Evolutionary conservation across 2,888 invertebrate species (phyloP).

Genomic region (Chalcis sispes): DNA sequence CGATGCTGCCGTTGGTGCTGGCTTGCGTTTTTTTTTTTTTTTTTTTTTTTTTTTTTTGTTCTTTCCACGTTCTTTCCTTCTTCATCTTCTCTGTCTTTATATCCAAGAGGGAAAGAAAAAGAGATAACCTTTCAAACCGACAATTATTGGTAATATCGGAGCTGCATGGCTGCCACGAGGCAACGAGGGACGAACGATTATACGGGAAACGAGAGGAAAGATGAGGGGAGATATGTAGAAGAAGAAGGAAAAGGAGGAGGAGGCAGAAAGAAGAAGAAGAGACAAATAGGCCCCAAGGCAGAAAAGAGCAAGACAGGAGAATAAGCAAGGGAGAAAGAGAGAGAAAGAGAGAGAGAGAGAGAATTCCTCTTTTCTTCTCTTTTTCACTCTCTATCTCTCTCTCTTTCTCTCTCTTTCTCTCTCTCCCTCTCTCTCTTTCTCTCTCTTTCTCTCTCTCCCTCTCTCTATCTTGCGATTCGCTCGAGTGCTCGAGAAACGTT

Average conservation of each 20-base stretch:
- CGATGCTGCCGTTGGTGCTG: slow-evolving; percentile 9
- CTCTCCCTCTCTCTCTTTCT: background rate
- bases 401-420: slow-evolving; percentile 14
- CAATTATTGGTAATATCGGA: slow-evolving; percentile 75
- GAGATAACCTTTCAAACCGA: slow-evolving; percentile 74
- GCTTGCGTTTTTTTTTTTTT: too few relatives aligned
- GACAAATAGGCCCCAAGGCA: slow-evolving; percentile 22
- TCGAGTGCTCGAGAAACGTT: slow-evolving; percentile 62
- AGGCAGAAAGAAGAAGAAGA: slow-evolving; percentile 30
- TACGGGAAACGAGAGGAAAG: slow-evolving; percentile 57
- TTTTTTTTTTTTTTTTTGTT: too few relatives aligned
- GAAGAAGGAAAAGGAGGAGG: slow-evolving; percentile 34
- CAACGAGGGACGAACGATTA: slow-evolving; percentile 55
- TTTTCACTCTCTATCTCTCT: slow-evolving; percentile 9
- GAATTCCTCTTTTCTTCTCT: background rate
- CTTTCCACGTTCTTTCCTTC: slow-evolving; percentile 22
- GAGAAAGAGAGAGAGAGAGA: too few relatives aligned
- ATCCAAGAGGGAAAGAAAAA: slow-evolving; percentile 4
- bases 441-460: background rate
- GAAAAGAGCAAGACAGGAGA: too few relatives aligned
- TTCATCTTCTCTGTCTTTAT: slow-evolving; percentile 56
- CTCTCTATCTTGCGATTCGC: slow-evolving; percentile 43
- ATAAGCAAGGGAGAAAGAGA: too few relatives aligned
- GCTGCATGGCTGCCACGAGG: slow-evolving; percentile 55
- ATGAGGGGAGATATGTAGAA: slow-evolving; percentile 50